Evolutionary conservation across 2,888 invertebrate genomes (phyloP), one percentile per base, ranked within the genome.

Genomic region (Antheraea assamensis): DNA sequence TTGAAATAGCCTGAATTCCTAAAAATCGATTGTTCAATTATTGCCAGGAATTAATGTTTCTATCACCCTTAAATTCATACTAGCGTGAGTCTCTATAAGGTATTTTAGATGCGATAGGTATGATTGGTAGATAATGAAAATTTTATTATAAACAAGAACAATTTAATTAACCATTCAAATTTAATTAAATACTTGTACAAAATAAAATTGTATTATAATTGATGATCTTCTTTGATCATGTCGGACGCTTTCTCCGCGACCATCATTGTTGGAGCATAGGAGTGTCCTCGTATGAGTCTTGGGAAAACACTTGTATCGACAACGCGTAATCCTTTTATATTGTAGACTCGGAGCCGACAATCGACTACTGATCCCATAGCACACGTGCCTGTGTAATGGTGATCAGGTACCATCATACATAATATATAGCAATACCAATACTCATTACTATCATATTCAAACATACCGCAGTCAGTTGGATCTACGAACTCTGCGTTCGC

Each of bases 301-400:
- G 81, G 81, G 70, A 80, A 76, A 3, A 80, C 75, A 31, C 76
- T 75, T 2, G 78, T 75, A 42, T 81, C 80, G 10, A 76, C 78
- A 5, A 81, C 79, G 5, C 81, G 72, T 15, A 81, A 70, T 27
- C 89, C 91, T 35, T 89, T 85, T 3, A 95, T 76, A 0, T 96
- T 96, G 30, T 87, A 85, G 0, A 95, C 95, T 15, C 89, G 86
- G 58, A 94, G 81, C 13, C 88, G 79, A 3, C 86, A 78, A 78
- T 95, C 93, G 13, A 95, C 93, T 0, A 95, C 95, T 1, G 93
- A 95, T 95, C 52, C 52, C 35, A 42, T 73, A 70, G 70, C n/a
- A 70, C 70, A 49, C 19, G 31, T 47, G 13, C 73, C 70, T 35
- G 68, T 7, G 35, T 68, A 68, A 21, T 68, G 68, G 13, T 68